Evolutionary conservation across 2,888 invertebrate genomes (phyloP), one percentile per base, ranked within the genome.

Genomic region (Seira musarum): DNA sequence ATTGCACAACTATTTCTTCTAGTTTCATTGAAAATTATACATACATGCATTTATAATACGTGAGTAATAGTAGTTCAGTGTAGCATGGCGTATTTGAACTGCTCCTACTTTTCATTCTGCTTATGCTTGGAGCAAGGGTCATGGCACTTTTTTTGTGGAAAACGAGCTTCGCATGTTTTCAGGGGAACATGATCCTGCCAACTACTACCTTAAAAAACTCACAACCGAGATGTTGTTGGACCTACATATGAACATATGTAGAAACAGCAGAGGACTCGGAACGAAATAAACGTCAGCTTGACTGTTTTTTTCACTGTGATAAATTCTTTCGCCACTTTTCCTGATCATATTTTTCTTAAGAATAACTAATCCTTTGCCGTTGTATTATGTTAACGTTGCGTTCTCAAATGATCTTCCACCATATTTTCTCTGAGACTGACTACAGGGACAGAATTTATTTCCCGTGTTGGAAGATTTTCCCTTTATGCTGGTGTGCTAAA

Each of bases 261-360:
- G 40, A 40, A 49, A 49, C 49, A 49, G 6, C 49, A 49, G 13
- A 49, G 15, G 15, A 49, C 49, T 49, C 49, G 49, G 49, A 15
- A 49, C 15, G 49, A 49, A 49, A 49, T 49, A 49, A 49, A 49
- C 49, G 49, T 49, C 49, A 49, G 49, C 49, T 49, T 49, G 49
- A 49, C 49, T 49, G n/a, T n/a, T n/a, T n/a, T 49, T 49, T 49
- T 13, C 15, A 13, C 49, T 49, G 49, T 49, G 49, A 49, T 49
- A 49, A 49, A 49, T 49, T 49, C 49, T 49, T 49, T 49, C 49
- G 49, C 49, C 49, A 49, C 49, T 49, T 49, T 49, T 49, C 49
- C 49, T 2, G 49, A 49, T 49, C 49, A 49, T 49, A 49, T n/a
- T 49, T 49, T 49, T 49, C 49, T 49, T 13, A 13, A n/a, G 15